Evolutionary conservation across 1,140 invertebrate genomes (phyloP).

Genomic region (Drosophila pachea): DNA sequence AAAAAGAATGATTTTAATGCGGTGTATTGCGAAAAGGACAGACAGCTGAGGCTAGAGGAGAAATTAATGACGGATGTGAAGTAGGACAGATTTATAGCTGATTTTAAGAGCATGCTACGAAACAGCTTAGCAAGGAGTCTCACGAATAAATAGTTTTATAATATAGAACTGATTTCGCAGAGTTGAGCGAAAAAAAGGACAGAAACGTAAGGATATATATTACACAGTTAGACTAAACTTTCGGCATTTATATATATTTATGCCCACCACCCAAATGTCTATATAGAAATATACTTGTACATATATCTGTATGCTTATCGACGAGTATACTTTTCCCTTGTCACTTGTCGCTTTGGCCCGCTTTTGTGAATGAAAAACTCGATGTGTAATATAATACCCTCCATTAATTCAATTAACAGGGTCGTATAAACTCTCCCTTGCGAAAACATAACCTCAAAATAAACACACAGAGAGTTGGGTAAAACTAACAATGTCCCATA

Average conservation of each 20-base stretch:
- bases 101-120: too few species aligned
- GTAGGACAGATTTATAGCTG: neutral
- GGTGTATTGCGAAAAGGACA: neutral
- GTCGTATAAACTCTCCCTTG: conserved; percentile 17
- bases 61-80: neutral
- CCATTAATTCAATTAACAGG: conserved; percentile 70
- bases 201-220: too few species aligned
- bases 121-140: too few species aligned
- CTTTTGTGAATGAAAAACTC: conserved; percentile 2
- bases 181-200: too few species aligned
- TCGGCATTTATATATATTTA: neutral
- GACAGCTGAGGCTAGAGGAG: neutral
- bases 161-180: too few species aligned
- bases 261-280: neutral
- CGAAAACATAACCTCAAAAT: conserved; percentile 39
- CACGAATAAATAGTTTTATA: too few species aligned
- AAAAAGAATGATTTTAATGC: neutral
- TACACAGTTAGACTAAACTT: too few species aligned
- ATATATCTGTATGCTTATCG: neutral
- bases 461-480: conserved; percentile 23
- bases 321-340: conserved; percentile 13
- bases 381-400: conserved; percentile 49
- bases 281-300: neutral
- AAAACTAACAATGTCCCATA: conserved; percentile 45
- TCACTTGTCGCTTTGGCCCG: conserved; percentile 8